Base-by-base conservation (phyloP, 2,797 vertebrate species). In the Anabacerthia variegaticeps region DNA sequence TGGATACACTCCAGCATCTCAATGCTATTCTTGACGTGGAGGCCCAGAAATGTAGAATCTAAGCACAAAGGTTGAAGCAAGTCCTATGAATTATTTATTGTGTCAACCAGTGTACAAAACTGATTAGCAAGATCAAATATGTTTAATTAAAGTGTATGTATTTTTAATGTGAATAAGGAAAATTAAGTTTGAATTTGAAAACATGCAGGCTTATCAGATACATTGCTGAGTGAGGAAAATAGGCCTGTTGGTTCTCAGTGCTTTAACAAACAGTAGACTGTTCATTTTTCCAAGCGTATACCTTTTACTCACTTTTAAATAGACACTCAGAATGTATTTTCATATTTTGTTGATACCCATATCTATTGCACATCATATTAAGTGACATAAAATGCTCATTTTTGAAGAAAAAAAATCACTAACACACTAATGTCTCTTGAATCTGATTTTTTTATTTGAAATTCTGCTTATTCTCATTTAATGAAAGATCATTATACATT, bases 341-440 rank as follows among this genome's bases (percentile, higher is more conserved):
- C 73, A 27, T 88, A 55, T 66, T 90, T 85, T 68, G 6, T 24
- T 89, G 30, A 37, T 36, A 63, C n/a, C 63, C 30, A 7, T 79
- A 54, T 74, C 59, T 77, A 65, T 86, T 85, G 41, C 92, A 56
- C 36, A 66, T 86, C 82, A 96, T 72, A 84, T 81, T 73, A 92
- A 95, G 46, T 87, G 58, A 54, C 36, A 87, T 54, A 66, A 94
- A 78, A 73, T 69, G 10, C 39, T 92, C 9, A 78, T 89, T 92
- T 95, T 39, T 83, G 92, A 95, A 84, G 71, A 55, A 93, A 94
- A 96, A 14, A 74, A 89, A 91, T 96, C 91, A 89, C 68, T 80
- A 88, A 69, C 44, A 77, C n/a, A 72, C 51, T 89, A 86, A 36
- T 24, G 85, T 81, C 61, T 96, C 78, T 46, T 48, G 34, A 92